Conservation (phyloP, 2,113 vertebrate genomes). For the Loxodonta africana region DNA sequence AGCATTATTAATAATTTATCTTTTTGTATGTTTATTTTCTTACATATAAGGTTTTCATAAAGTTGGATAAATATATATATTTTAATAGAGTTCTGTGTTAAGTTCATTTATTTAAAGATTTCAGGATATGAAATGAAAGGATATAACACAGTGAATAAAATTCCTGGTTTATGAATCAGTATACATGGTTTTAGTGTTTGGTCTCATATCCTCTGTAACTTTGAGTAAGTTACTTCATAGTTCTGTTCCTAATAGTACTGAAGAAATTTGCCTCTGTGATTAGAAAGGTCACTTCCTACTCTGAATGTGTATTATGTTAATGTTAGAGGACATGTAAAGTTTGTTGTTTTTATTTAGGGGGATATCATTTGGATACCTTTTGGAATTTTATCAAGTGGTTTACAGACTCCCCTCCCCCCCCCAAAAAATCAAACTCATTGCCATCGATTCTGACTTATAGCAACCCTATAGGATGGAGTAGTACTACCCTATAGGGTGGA, state of each 20-base stretch:
- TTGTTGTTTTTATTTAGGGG: background rate
- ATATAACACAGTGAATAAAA: background rate
- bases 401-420: too few species aligned
- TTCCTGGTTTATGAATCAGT: background rate
- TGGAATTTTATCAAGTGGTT: background rate
- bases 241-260: background rate
- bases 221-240: conserved; percentile 38
- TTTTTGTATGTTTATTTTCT: background rate
- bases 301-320: background rate
- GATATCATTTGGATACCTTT: background rate
- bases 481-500: too few species aligned
- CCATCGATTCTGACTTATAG: too few species aligned
- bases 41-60: background rate
- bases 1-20: conserved; percentile 12
- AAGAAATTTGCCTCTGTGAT: background rate
- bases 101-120: background rate
- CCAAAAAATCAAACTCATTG: too few species aligned
- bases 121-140: background rate
- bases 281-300: background rate
- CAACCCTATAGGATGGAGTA: too few species aligned
- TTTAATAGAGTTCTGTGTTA: background rate
- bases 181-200: background rate
- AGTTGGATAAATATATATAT: background rate
- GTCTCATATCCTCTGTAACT: background rate
- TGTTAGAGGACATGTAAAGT: background rate